Conservation (phyloP, 1,140 invertebrate species). For the Drosophila nigrodunni region DNA sequence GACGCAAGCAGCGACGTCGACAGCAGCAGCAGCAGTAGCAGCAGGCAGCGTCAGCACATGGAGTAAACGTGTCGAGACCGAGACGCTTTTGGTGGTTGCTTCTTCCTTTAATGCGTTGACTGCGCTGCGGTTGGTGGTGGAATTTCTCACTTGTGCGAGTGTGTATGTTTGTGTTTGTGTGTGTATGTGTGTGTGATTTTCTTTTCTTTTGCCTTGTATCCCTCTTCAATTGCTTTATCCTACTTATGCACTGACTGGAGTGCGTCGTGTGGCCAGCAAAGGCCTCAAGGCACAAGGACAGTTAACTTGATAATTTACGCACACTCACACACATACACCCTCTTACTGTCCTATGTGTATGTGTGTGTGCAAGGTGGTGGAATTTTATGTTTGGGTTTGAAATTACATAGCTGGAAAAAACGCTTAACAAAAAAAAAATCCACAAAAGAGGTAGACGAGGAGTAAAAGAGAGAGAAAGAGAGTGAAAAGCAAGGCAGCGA, state of each 20-base stretch:
- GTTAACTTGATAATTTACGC: constrained; percentile 69
- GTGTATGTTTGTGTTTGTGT: not conserved
- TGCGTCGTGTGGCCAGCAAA: constrained; percentile 41
- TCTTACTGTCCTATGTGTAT: not conserved
- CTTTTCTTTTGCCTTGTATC: constrained; percentile 33
- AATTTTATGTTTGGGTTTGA: constrained; percentile 66
- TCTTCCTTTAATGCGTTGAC: constrained; percentile 13
- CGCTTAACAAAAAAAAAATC: constrained; percentile 11
- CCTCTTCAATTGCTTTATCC: constrained; percentile 50
- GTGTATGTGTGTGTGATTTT: constrained; percentile 27
- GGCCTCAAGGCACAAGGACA: constrained; percentile 8
- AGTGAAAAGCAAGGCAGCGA: not conserved
- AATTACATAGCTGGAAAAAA: constrained; percentile 59
- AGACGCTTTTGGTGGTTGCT: constrained; percentile 39
- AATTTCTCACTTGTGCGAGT: constrained; percentile 53
- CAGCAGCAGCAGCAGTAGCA: not conserved
- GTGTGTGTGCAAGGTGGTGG: constrained; percentile 64
- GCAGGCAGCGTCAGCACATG: constrained; percentile 4
- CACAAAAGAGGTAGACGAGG: not conserved
- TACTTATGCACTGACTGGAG: constrained; percentile 39
- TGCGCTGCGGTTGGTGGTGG: constrained; percentile 42
- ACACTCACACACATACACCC: constrained; percentile 17
- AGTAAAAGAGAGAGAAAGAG: not conserved
- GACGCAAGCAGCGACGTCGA: not conserved
- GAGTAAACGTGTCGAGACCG: not conserved